Evolutionary conservation across 2,888 invertebrate species (phyloP).

Genomic region (Platerodrilus igneus): DNA sequence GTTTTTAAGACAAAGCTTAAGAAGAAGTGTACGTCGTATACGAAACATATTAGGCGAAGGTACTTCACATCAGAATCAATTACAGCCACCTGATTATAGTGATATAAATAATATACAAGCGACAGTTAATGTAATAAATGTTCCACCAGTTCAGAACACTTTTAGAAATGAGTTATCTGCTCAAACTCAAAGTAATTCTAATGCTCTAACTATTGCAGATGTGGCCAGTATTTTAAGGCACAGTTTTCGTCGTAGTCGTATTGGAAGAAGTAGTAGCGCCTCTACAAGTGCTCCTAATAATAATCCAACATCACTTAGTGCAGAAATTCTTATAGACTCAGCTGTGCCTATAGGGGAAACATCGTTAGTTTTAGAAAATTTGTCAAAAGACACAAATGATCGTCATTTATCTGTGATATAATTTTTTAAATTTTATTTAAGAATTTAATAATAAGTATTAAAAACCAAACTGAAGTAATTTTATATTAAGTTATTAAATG

Average conservation of each 20-base stretch:
- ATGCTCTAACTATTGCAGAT: conserved; percentile 54
- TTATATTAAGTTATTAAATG: conserved; percentile 6
- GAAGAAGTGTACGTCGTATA: conserved; percentile 72
- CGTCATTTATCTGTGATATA: conserved; percentile 46
- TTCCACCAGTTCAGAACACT: conserved; percentile 11
- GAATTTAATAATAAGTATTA: not conserved
- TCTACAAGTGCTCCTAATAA: conserved; percentile 27
- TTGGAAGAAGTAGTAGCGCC: conserved; percentile 42
- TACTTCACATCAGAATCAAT: conserved; percentile 39
- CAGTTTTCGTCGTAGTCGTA: conserved; percentile 53
- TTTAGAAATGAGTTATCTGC: conserved; percentile 19
- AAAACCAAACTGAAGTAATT: not conserved
- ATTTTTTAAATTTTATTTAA: conserved; percentile 14
- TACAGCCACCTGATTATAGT: conserved; percentile 61
- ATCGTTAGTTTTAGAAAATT: conserved; percentile 42
- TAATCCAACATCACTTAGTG: conserved; percentile 50
- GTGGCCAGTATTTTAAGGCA: conserved; percentile 56
- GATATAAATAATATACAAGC: conserved; percentile 52
- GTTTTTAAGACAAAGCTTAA: conserved; percentile 68
- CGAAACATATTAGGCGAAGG: conserved; percentile 52
- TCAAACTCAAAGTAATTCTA: conserved; percentile 24
- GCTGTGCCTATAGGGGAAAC: conserved; percentile 56
- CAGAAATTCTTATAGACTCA: conserved; percentile 57
- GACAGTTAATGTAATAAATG: conserved; percentile 16
- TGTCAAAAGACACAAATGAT: conserved; percentile 30